A percentile compares a stretch with the other conserved stretches of the same genome.
Evolutionary conservation across 2,888 invertebrate genomes (phyloP).

Genomic region (Beris morrisii): DNA sequence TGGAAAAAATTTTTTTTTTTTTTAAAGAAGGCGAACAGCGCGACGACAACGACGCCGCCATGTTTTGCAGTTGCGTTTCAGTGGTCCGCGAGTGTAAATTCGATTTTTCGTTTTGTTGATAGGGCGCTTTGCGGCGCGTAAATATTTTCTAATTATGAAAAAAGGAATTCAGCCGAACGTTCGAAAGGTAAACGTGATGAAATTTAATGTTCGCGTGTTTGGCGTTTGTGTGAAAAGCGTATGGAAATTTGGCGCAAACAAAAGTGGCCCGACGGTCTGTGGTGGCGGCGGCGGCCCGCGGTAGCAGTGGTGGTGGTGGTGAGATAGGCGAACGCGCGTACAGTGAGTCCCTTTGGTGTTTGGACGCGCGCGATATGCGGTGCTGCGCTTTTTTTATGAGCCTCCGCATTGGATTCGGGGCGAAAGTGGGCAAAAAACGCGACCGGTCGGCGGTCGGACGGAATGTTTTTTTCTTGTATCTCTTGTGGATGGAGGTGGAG

Average conservation of each 20-base stretch:
- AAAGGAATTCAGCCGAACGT: constrained; percentile 39
- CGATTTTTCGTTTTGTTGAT: constrained; percentile 31
- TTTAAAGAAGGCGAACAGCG: background rate
- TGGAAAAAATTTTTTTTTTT: constrained; percentile 1
- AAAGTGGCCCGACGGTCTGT: constrained; percentile 8
- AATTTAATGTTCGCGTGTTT: constrained; percentile 19
- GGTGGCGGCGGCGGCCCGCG: background rate
- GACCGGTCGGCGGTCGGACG: too few species aligned
- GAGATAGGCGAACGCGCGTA: constrained; percentile 5
- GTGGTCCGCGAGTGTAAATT: constrained; percentile 38
- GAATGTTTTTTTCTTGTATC: too few species aligned
- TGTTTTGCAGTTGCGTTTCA: constrained; percentile 41
- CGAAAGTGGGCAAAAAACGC: too few species aligned
- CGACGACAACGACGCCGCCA: constrained; percentile 37
- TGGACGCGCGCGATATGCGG: constrained; percentile 4
- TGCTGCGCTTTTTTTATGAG: too few species aligned
- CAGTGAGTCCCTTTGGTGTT: constrained; percentile 23
- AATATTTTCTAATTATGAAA: constrained; percentile 39
- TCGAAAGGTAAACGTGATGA: constrained; percentile 40
- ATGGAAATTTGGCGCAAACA: constrained; percentile 36
- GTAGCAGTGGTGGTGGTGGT: constrained; percentile 16
- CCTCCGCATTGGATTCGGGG: too few species aligned
- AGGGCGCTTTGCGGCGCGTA: constrained; percentile 31
- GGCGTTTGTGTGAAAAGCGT: constrained; percentile 10
- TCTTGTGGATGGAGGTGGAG: too few species aligned